phyloP scores from a whole-genome alignment of 2,888 invertebrate genomes.

The Eristalis pertinax region DNA sequence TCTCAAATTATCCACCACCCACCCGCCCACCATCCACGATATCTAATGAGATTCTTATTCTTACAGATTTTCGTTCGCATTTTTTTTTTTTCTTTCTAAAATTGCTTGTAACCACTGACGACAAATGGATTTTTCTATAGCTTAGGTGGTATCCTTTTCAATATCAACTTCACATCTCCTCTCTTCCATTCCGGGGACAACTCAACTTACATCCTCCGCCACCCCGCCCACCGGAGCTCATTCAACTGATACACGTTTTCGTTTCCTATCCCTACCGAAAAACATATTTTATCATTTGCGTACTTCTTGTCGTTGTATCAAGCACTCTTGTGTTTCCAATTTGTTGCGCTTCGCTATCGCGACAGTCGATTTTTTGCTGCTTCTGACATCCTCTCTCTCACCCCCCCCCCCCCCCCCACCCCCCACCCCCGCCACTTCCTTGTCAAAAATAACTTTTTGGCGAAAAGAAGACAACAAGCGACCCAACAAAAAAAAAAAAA shows the following conservation, averaged over 20 bases:
- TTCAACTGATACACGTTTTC: slow-evolving; percentile 18
- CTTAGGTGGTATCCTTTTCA: slow-evolving; percentile 49
- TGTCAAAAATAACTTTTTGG: background rate
- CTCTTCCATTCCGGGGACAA: background rate
- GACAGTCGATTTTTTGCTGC: background rate
- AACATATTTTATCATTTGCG: slow-evolving; percentile 16
- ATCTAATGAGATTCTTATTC: background rate
- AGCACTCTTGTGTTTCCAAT: slow-evolving; percentile 53
- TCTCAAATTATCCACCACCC: background rate
- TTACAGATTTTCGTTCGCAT: background rate
- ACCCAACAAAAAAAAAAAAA: too few species aligned
- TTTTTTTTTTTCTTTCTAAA: background rate
- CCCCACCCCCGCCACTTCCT: background rate
- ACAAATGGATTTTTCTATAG: slow-evolving; percentile 39
- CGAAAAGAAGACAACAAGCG: background rate
- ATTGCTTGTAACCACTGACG: slow-evolving; percentile 47
- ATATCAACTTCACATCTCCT: slow-evolving; percentile 14
- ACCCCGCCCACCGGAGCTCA: too few species aligned
- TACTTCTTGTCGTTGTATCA: slow-evolving; percentile 29
- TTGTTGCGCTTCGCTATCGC: slow-evolving; percentile 12
- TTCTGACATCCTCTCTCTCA: too few species aligned
- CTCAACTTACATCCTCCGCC: background rate
- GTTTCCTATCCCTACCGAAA: background rate
- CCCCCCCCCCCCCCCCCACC: background rate
- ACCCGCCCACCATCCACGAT: background rate